phyloP scores from a whole-genome alignment of 2,797 vertebrate genomes.

The Coluber constrictor region DNA sequence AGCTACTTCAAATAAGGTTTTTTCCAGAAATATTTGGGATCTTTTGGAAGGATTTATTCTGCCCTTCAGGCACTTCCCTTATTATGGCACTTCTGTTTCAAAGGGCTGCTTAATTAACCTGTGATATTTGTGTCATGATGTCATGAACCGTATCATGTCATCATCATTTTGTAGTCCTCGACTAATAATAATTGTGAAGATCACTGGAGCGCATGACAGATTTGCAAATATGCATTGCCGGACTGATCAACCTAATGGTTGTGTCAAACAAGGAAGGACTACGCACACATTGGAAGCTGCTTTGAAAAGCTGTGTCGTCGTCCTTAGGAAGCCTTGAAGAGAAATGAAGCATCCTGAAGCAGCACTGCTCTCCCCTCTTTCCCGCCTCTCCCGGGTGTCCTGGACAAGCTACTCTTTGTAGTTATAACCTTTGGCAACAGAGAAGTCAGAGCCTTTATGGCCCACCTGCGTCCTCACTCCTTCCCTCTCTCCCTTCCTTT shows the following conservation, averaged over 20 bases:
- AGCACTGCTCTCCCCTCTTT: neutral
- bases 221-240: neutral
- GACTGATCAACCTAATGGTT: neutral
- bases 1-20: neutral
- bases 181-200: neutral
- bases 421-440: neutral
- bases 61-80: neutral
- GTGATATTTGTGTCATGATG: neutral
- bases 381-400: neutral
- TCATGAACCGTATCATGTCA: neutral
- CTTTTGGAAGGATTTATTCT: neutral
- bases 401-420: constrained; percentile 13
- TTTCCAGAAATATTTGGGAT: neutral
- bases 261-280: neutral
- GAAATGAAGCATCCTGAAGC: neutral
- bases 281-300: neutral
- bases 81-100: neutral
- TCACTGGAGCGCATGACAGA: neutral
- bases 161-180: neutral
- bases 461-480: neutral
- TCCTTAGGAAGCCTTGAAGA: neutral
- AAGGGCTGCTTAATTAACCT: neutral
- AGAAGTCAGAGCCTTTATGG: neutral
- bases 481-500: neutral
- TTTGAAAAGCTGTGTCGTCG: neutral